Conservation (phyloP, 2,797 vertebrate species). For the Megaceryle alcyon region DNA sequence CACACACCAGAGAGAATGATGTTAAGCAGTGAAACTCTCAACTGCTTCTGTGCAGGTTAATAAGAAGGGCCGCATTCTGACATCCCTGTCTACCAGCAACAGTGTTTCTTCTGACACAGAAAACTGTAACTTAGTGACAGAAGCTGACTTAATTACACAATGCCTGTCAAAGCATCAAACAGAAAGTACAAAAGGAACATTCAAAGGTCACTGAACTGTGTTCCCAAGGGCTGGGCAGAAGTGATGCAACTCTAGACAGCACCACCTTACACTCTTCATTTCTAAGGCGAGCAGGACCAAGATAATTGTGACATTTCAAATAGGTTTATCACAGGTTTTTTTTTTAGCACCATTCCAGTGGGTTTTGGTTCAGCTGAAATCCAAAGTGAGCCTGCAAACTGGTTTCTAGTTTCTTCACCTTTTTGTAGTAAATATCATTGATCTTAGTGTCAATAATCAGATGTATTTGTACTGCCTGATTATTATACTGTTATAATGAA, state of each 20-base stretch:
- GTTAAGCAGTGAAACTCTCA: background rate
- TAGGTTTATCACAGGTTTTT: background rate
- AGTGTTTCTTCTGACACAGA: background rate
- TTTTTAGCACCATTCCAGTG: background rate
- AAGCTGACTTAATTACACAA: constrained; percentile 2
- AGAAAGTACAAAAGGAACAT: background rate
- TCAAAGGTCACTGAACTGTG: background rate
- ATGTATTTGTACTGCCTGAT: background rate
- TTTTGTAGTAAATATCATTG: background rate
- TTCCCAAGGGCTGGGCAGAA: background rate
- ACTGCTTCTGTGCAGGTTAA: background rate
- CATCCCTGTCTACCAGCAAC: background rate
- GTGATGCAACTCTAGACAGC: background rate
- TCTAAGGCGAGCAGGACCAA: background rate
- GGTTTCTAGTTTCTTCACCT: background rate
- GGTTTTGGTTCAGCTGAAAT: background rate
- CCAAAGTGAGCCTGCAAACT: background rate
- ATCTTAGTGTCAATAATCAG: constrained; percentile 11
- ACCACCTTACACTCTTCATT: background rate
- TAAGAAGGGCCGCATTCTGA: background rate
- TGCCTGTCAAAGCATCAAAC: background rate
- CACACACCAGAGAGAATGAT: background rate
- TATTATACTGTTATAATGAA: background rate
- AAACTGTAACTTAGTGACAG: background rate
- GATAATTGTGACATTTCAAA: background rate